Base-by-base conservation (phyloP, 2,797 vertebrate genomes). In the Otolemur crassicaudatus region DNA sequence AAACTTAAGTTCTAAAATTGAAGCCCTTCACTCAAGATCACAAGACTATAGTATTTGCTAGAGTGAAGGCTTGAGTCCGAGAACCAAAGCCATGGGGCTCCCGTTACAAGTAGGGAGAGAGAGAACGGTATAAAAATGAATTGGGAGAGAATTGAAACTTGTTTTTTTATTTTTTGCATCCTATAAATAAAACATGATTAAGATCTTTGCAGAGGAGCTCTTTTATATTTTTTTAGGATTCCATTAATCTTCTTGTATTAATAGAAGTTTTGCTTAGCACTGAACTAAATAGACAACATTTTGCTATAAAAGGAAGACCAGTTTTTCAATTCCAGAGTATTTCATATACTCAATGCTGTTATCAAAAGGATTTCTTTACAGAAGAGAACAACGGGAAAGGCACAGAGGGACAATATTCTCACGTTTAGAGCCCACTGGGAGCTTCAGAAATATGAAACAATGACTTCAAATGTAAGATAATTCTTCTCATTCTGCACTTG, bases 1-100 rank as follows among this genome's bases (percentile, higher is more conserved):
- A 87, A 87, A 82, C 29, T 11, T 58, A 86, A 85, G 19, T 46
- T 95, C 46, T 90, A 40, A 90, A 91, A 93, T 86, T 29, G 46
- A 91, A 77, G 17, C 20, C 56, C 25, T 63, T 58, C 92, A 13
- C 13, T 92, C 16, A 87, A 86, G 73, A 70, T 83, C 19, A 67
- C 22, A 86, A 63, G 86, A 46, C 7, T n/a, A 53, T n/a, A 53
- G 13, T 6, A 83, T 69, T 72, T 93, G 73, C 61, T 56, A 83
- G 25, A 75, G 31, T 81, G 23, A n/a, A 84, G 23, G n/a, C 40
- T 53, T 63, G 9, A 79, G 43, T 56, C 23, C 31, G 25, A 43
- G 58, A 16, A 37, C 19, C 7, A 23, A 75, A 76, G 22, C 17
- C n/a, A 79, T 10, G 60, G 25, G 11, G 5, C 11, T 85, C 19